These are phyloP conservation scores for Pseudonaja textilis DNA, from an alignment of 2,113 vertebrate species.

Conservation along the genomic window DNA sequence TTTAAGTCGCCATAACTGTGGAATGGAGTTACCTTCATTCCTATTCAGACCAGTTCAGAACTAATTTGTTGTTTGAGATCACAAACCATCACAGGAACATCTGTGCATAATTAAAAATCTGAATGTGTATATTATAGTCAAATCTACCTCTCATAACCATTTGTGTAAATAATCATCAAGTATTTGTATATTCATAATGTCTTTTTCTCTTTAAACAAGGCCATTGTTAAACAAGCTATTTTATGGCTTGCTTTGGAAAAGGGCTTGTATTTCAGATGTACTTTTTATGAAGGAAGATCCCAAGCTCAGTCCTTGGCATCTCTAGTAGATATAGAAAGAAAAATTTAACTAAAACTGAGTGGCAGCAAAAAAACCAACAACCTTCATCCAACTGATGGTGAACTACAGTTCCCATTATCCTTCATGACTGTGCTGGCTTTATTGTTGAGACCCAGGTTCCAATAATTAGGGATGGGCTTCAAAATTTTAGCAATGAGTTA, in stretches of 20 bases:
- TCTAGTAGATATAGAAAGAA: neutral
- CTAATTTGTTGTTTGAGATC: neutral
- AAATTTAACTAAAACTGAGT: neutral
- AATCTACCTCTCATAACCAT: neutral
- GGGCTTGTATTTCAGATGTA: neutral
- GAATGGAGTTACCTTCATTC: neutral
- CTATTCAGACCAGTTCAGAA: neutral
- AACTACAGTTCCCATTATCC: neutral
- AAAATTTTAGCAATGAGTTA: too few species aligned
- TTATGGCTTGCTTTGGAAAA: neutral
- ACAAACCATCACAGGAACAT: neutral
- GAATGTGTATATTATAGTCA: neutral
- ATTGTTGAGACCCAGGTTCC: neutral
- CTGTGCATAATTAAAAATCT: neutral
- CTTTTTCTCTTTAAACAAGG: neutral
- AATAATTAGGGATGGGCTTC: too few species aligned
- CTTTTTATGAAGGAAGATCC: neutral
- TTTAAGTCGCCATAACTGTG: neutral
- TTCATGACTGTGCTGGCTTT: neutral
- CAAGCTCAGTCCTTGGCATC: neutral
- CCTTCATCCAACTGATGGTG: neutral
- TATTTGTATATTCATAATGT: neutral
- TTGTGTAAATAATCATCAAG: neutral
- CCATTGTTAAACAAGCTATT: neutral
- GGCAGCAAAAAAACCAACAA: too few species aligned